phyloP scores from a whole-genome alignment of 1,140 invertebrate genomes.

The Procambarus virginalis region DNA sequence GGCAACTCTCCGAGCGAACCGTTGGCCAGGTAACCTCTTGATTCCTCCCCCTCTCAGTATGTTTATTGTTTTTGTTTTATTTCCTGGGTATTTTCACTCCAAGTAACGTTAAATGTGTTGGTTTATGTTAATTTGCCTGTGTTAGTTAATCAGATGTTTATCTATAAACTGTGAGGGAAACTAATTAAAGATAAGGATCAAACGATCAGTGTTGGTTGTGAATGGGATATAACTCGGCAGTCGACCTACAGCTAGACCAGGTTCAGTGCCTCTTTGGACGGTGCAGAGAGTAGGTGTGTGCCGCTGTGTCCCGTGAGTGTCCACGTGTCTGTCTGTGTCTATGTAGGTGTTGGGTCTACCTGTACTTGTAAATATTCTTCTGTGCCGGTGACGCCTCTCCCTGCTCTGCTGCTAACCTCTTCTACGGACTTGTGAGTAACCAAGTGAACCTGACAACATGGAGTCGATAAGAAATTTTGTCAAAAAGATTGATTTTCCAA shows the following conservation, averaged over 20 bases:
- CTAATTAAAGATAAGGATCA: background rate
- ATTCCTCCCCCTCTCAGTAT: background rate
- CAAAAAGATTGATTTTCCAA: no score
- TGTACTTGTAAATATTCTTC: background rate
- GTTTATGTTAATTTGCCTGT: background rate
- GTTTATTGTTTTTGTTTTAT: background rate
- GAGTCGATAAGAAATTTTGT: no score
- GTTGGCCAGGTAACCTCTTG: conserved; percentile 15
- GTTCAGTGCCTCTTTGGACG: conserved; percentile 48
- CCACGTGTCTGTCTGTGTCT: conserved; percentile 39
- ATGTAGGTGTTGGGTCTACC: conserved; percentile 16
- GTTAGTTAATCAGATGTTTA: background rate
- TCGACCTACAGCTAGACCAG: conserved; percentile 16
- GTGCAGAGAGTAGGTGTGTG: conserved; percentile 41
- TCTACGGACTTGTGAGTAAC: background rate
- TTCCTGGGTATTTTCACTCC: background rate
- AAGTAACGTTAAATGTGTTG: background rate
- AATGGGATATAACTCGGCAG: conserved; percentile 10
- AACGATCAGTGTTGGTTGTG: background rate
- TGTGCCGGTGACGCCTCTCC: background rate
- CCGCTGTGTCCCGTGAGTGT: conserved; percentile 28
- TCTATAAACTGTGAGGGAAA: background rate
- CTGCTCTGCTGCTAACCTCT: background rate
- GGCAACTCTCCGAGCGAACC: conserved; percentile 15
- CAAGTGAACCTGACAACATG: background rate